Evolutionary conservation across 92 coral and sea anemone species (phyloP).

Genomic region (Porites divaricata): DNA sequence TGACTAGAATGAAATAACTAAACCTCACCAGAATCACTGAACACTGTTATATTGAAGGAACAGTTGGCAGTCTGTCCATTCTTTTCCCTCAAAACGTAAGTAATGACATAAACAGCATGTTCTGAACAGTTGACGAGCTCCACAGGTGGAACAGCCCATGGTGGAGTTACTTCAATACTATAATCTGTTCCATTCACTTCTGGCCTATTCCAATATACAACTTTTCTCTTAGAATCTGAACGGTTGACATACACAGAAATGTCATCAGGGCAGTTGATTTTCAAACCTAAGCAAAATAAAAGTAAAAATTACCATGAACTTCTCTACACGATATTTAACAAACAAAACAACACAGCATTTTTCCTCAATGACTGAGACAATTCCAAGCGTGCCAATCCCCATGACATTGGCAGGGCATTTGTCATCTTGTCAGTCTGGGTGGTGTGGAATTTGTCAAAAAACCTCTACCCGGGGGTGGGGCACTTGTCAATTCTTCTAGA

Average conservation of each 20-base stretch:
- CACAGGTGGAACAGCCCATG: conserved; percentile 41
- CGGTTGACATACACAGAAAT: conserved; percentile 8
- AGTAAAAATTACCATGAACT: not conserved
- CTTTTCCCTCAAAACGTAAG: conserved; percentile 5
- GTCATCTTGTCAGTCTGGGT: no score
- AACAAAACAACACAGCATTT: not conserved
- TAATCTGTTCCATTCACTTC: conserved; percentile 24
- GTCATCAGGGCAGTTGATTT: conserved; percentile 29
- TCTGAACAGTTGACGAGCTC: not conserved
- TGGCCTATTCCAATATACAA: conserved; percentile 33
- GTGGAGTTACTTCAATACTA: conserved; percentile 13
- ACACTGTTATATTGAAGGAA: conserved; percentile 26
- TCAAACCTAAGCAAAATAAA: conserved; percentile 7
- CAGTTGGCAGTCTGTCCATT: conserved; percentile 14
- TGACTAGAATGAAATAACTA: not conserved
- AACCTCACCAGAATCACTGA: conserved; percentile 6
- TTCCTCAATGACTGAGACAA: no score
- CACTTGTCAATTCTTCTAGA: no score
- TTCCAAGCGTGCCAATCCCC: no score
- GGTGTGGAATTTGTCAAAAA: no score
- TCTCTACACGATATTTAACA: not conserved
- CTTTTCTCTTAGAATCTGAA: not conserved
- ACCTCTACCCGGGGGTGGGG: no score
- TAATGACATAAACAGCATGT: conserved; percentile 4
- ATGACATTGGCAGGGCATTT: no score